Evolutionary conservation across 2,113 vertebrate genomes (phyloP), one percentile per base, ranked within the genome.

Genomic region (Plecotus auritus): DNA sequence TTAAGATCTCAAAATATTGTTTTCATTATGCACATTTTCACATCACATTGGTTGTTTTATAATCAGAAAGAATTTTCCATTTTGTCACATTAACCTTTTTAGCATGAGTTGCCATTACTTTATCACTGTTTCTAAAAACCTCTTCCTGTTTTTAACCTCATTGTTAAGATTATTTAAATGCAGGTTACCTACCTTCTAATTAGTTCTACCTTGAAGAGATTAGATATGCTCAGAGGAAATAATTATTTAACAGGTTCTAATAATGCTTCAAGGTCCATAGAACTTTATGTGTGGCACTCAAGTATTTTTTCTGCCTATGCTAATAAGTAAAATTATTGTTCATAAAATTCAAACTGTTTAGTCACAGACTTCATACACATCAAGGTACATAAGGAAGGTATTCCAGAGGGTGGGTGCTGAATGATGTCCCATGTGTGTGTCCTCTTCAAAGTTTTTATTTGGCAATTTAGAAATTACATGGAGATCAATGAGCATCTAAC

Each of bases 91-190:
- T 83, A 81, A 56, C 51, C 35, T 85, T 85, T 76, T 87, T 73
- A 88, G 85, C 70, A 47, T 54, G 26, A 96, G 54, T 84, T 90
- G 40, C 28, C 45, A 76, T 69, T 93, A 77, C 49, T 89, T 87
- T 76, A 89, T 91, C 67, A 59, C 51, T 35, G 30, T 72, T 90
- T 82, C 82, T 47, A 73, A 93, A 95, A 35, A 61, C 40, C n/a
- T 85, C 88, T 96, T 97, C 93, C 95, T 96, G 88, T 97, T 96
- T 96, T 93, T 95, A 88, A 92, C 64, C 54, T 96, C 47, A 69
- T 12, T n/a, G 59, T 88, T 96, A 67, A 67, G 26, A 83, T 87
- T 67, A 51, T 90, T 81, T 77, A 90, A 88, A 67, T 78, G 51
- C 4, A 51, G 2, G 0, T n/a, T 86, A 84, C 74, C 20, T 86